Base-by-base conservation (phyloP, 2,113 vertebrate genomes). In the Atlantisia rogersi region DNA sequence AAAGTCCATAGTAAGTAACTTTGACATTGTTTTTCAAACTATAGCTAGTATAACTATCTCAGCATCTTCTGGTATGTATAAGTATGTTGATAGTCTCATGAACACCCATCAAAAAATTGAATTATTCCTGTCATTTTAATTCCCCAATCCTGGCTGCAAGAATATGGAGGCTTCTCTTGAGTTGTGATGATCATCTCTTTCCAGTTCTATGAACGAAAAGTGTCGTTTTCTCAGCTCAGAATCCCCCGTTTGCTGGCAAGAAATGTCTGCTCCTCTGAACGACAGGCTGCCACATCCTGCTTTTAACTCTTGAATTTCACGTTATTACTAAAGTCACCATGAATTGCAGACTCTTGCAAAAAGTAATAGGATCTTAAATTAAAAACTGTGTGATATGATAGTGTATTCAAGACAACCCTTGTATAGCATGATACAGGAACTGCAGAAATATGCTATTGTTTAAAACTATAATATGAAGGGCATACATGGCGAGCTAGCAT, bases 31-130 rank as follows among this genome's bases (percentile, higher is more conserved):
- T 95, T 82, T 86, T 64, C 62, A 40, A 53, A 31, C 37, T 60
- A 5, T 2, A 77, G 44, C 29, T 78, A 12, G 13, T 26, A 19
- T 48, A 91, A 86, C 44, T 46, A 63, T 65, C 42, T 91, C 52
- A 55, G 58, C 42, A 50, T 83, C 58, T 86, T 90, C 68, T 71
- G 32, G 28, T 53, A 14, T 44, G 32, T 68, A 32, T 58, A 46
- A 60, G 58, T 46, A 8, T 73, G 79, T 37, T 71, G 75, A 70
- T 85, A 69, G 52, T 68, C 40, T 81, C 56, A 56, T 63, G 64
- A 91, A 55, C 87, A 82, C 35, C n/a, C 53, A 63, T 90, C 84
- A 94, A 77, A 77, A 93, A 82, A 40, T n/a, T 7, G 50, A 91
- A 69, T 76, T 5, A 44, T 65, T 91, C 52, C 64, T 94, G 71